phyloP scores from a whole-genome alignment of 2,113 vertebrate genomes.

The Noturus placidus region DNA sequence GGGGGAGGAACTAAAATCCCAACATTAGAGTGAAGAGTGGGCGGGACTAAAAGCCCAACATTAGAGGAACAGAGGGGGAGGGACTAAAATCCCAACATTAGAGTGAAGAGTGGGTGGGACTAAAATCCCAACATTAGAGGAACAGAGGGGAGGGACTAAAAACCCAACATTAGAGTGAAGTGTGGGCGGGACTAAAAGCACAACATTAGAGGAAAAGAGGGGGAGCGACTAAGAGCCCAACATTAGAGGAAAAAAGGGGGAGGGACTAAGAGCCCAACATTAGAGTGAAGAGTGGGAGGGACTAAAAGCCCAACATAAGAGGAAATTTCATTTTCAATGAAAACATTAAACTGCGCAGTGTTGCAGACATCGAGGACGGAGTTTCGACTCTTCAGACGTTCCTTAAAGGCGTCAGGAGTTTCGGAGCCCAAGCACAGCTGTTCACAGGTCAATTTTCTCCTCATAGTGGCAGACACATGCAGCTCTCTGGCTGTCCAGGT shows the following conservation, averaged over 20 bases:
- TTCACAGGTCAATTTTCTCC: constrained; percentile 85
- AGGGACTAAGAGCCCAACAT: background rate
- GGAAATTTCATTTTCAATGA: no score
- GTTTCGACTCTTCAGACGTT: no score
- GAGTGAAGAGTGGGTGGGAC: background rate
- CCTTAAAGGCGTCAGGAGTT: background rate
- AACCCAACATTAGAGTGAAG: no score
- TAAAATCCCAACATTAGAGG: no score
- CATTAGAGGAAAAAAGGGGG: background rate
- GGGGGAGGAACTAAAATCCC: background rate
- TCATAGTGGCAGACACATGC: constrained; percentile 87
- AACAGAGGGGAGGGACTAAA: background rate
- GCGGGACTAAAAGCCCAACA: background rate
- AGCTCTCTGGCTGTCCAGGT: constrained; percentile 92
- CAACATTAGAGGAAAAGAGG: background rate
- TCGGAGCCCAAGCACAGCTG: background rate
- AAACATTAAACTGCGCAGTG: background rate
- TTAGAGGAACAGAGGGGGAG: background rate
- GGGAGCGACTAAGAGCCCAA: background rate
- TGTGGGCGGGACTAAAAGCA: background rate
- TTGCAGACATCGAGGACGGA: background rate
- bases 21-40: background rate
- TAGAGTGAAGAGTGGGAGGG: background rate
- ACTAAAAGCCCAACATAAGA: background rate
- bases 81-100: background rate